Conservation (phyloP, 2,113 vertebrate genomes). For the Rhinolophus ferrumequinum region DNA sequence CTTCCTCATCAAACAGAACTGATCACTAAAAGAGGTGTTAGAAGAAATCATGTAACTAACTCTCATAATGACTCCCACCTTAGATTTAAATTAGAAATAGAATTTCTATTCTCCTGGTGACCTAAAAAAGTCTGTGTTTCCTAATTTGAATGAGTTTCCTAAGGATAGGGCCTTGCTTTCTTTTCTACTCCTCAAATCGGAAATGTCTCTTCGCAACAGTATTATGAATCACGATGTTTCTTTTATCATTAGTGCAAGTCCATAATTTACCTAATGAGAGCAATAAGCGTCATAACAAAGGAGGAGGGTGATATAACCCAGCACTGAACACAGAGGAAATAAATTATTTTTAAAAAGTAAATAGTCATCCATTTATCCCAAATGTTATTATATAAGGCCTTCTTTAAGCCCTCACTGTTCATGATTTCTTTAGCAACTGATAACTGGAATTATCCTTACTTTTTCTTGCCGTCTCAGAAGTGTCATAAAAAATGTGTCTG, state of each 20-base stretch:
- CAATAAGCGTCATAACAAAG: not conserved
- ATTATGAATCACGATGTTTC: not conserved
- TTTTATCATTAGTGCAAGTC: not conserved
- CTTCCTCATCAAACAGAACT: not conserved
- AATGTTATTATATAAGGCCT: not conserved
- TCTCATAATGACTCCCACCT: not conserved
- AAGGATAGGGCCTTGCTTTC: not conserved
- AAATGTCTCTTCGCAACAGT: not conserved
- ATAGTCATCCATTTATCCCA: not conserved
- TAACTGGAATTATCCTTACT: not conserved
- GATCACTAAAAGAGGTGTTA: not conserved
- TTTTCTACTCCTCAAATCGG: not conserved
- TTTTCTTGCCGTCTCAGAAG: not conserved
- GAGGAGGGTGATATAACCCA: not conserved
- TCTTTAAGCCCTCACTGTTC: not conserved
- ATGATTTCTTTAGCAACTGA: not conserved
- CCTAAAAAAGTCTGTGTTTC: not conserved
- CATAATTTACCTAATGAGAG: not conserved
- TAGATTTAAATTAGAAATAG: slow-evolving; percentile 26
- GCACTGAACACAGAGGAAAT: not conserved
- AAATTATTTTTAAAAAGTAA: not conserved
- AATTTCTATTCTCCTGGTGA: not conserved
- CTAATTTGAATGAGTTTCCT: not conserved
- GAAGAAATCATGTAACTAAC: not conserved
- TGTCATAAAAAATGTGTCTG: not conserved